phyloP scores from a whole-genome alignment of 2,888 invertebrate genomes.

The Tyria jacobaeae region DNA sequence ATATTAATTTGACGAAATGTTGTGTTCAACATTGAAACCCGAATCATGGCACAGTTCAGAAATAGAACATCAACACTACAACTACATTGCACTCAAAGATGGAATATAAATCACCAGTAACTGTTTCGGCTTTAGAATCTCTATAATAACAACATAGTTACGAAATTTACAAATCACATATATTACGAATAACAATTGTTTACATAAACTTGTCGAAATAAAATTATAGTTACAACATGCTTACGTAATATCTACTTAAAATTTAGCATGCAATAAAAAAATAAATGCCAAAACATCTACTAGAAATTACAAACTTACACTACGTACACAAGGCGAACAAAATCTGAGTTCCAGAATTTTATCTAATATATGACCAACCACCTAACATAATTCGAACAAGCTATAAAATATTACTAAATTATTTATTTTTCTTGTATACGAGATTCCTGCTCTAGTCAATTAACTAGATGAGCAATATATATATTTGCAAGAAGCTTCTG shows the following conservation, averaged over 20 bases:
- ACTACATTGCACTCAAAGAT: slow-evolving; percentile 70
- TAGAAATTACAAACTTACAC: slow-evolving; percentile 47
- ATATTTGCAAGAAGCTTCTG: neutral
- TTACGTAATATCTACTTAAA: slow-evolving; percentile 26
- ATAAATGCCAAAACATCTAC: slow-evolving; percentile 56
- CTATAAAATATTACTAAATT: slow-evolving; percentile 21
- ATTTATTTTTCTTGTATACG: slow-evolving; percentile 6
- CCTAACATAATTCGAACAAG: slow-evolving; percentile 42
- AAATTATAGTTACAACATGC: slow-evolving; percentile 26
- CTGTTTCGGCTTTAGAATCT: slow-evolving; percentile 39
- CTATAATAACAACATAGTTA: slow-evolving; percentile 40
- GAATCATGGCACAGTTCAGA: slow-evolving; percentile 74
- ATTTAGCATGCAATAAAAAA: slow-evolving; percentile 48
- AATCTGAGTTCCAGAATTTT: slow-evolving; percentile 40
- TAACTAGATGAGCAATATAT: neutral
- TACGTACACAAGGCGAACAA: slow-evolving; percentile 30
- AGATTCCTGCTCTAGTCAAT: slow-evolving; percentile 16
- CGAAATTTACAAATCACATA: slow-evolving; percentile 44
- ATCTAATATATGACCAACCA: slow-evolving; percentile 46
- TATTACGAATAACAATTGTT: slow-evolving; percentile 30
- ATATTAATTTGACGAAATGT: slow-evolving; percentile 49
- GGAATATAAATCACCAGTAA: slow-evolving; percentile 37
- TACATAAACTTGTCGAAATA: slow-evolving; percentile 22
- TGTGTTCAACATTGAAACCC: slow-evolving; percentile 53
- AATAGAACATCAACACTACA: slow-evolving; percentile 57